These are phyloP conservation scores for Enteromius anoplus DNA, from an alignment of 2,797 vertebrate genomes.

Conservation along the genomic window DNA sequence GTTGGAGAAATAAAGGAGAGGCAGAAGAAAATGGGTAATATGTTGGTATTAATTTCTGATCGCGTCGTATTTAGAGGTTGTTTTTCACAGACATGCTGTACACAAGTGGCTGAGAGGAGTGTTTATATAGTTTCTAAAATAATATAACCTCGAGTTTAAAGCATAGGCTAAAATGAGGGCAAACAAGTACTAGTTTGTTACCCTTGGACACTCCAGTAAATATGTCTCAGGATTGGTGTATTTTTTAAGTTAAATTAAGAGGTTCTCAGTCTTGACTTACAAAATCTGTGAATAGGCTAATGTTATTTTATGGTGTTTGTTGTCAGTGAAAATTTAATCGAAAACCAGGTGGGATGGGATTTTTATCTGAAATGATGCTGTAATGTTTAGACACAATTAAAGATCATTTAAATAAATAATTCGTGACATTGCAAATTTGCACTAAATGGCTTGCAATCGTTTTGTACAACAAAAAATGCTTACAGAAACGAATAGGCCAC, in stretches of 20 bases:
- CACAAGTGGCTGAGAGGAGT: slow-evolving; percentile 60
- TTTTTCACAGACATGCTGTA: slow-evolving; percentile 71
- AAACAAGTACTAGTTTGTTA: not conserved
- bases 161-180: not conserved
- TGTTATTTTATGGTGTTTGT: not conserved
- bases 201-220: not conserved
- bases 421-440: not conserved
- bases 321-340: not conserved
- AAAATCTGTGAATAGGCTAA: not conserved
- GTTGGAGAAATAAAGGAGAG: slow-evolving; percentile 66
- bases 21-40: slow-evolving; percentile 74
- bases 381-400: not conserved
- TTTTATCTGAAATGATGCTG: not conserved
- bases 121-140: not conserved
- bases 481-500: not conserved
- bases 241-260: not conserved
- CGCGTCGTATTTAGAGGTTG: slow-evolving; percentile 62
- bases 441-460: too few relatives aligned
- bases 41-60: slow-evolving; percentile 75
- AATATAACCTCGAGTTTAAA: not conserved
- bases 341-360: too few relatives aligned
- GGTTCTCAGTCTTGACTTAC: not conserved
- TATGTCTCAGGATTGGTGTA: not conserved
- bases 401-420: not conserved
- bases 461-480: not conserved